phyloP scores from a whole-genome alignment of 2,888 invertebrate genomes.

The Antheraea yamamai region DNA sequence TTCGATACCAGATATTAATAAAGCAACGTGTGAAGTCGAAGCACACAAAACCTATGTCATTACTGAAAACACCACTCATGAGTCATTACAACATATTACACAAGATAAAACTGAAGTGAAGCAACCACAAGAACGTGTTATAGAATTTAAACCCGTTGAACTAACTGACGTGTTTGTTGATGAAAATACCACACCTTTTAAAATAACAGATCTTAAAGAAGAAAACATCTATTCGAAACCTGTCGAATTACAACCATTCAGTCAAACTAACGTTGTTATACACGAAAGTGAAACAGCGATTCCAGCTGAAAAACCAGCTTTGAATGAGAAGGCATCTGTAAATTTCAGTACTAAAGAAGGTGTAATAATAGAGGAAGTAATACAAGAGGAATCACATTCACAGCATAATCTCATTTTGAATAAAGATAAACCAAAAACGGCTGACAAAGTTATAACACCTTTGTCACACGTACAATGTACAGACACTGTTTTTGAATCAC shows the following conservation, averaged over 20 bases:
- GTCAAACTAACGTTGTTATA: constrained; percentile 50
- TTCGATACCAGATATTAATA: constrained; percentile 35
- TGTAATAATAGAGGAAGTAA: constrained; percentile 61
- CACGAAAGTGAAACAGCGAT: constrained; percentile 58
- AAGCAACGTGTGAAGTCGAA: constrained; percentile 52
- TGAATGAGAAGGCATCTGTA: constrained; percentile 50
- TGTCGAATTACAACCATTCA: constrained; percentile 50
- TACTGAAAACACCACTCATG: constrained; percentile 55
- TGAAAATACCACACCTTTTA: constrained; percentile 49
- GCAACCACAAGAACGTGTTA: constrained; percentile 19
- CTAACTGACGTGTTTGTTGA: constrained; percentile 54
- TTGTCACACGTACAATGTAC: constrained; percentile 66
- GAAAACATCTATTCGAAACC: constrained; percentile 41
- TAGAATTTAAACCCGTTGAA: constrained; percentile 55
- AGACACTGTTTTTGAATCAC: constrained; percentile 59
- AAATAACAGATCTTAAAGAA: constrained; percentile 33
- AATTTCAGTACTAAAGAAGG: constrained; percentile 54
- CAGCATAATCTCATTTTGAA: constrained; percentile 45
- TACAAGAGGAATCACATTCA: constrained; percentile 56
- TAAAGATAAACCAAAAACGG: constrained; percentile 49
- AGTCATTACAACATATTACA: constrained; percentile 25
- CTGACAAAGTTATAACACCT: constrained; percentile 55
- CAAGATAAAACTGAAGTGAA: constrained; percentile 33
- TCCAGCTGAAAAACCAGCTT: constrained; percentile 38
- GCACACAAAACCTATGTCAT: constrained; percentile 66